Evolutionary conservation across 2,888 invertebrate species (phyloP), one percentile per base, ranked within the genome.

Genomic region (Clistopyga incitator): DNA sequence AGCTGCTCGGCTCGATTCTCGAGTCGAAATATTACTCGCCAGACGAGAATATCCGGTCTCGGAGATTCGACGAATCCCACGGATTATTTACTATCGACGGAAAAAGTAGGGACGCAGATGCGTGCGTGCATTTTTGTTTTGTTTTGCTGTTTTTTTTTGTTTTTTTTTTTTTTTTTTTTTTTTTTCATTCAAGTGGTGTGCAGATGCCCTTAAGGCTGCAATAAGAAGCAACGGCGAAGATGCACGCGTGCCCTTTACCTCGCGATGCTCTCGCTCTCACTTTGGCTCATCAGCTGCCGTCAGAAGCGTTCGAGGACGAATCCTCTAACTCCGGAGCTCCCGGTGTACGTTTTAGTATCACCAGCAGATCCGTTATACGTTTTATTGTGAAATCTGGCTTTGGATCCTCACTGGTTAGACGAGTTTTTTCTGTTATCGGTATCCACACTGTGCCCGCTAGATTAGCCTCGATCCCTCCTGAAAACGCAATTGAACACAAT

Each of bases 361-460:
- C 94, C 47, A 94, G 94, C 78, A 96, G 92, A 88, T 96, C 95
- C 13, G 95, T 95, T 70, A 96, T 95, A 85, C 95, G 94, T 86
- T 95, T 94, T 84, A 97, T 95, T 6, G 95, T 95, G 90, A 95
- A 95, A 92, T 96, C 95, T 0, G 97, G 96, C 83, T 94, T 92
- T 6, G 94, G 93, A 86, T 93, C 93, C 87, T 94, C 94, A 18
- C 89, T 89, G 2, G 88, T 88, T 23, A 92, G 89, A 64, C 90
- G 89, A 38, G 90, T 89, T 81, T 92, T 92, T 29, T 93, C 92
- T 6, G 87, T 88, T 81, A 94, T 94, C 38, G 97, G 97, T 87
- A 97, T 95, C 97, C 97, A 97, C 23, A 98, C 96, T 0, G 97
- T 97, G 45, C 96, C 96, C 15, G 96, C 96, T 82, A 97, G 92